These are phyloP conservation scores for Cantharis nigra DNA, from an alignment of 2,888 invertebrate species.

Conservation along the genomic window DNA sequence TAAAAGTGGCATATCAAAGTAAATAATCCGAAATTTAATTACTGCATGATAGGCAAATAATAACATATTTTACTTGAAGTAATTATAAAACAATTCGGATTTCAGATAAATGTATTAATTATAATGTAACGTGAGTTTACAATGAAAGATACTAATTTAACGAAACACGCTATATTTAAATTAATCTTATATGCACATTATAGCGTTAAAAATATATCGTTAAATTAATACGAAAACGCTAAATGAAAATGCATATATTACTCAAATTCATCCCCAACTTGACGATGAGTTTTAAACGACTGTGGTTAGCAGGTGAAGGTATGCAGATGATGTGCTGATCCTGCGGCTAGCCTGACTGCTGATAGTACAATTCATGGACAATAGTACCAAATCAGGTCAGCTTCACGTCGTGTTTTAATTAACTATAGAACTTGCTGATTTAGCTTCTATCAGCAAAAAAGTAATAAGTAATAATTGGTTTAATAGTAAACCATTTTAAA, in stretches of 20 bases:
- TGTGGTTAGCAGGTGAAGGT: constrained; percentile 18
- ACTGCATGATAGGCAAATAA: background rate
- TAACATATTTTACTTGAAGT: background rate
- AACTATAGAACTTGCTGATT: constrained; percentile 19
- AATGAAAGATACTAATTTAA: background rate
- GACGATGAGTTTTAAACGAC: background rate
- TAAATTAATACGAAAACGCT: background rate
- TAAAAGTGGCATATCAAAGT: background rate
- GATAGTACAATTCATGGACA: constrained; percentile 14
- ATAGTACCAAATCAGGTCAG: constrained; percentile 18
- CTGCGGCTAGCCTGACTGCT: constrained; percentile 15
- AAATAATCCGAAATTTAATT: background rate
- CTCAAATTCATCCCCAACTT: background rate
- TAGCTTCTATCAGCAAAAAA: constrained; percentile 5
- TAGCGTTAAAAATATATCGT: background rate
- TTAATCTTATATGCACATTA: background rate
- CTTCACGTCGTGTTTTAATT: constrained; percentile 15
- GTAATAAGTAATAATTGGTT: background rate
- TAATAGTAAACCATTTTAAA: background rate
- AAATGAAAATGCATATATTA: constrained; percentile 7
- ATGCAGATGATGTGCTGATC: constrained; percentile 17
- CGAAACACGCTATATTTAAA: constrained; percentile 12
- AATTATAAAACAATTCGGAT: constrained; percentile 4
- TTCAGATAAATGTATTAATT: constrained; percentile 12
- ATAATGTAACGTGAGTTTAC: constrained; percentile 6